These are phyloP conservation scores for Notodonta ziczac DNA, from an alignment of 2,888 invertebrate genomes.

Conservation along the genomic window DNA sequence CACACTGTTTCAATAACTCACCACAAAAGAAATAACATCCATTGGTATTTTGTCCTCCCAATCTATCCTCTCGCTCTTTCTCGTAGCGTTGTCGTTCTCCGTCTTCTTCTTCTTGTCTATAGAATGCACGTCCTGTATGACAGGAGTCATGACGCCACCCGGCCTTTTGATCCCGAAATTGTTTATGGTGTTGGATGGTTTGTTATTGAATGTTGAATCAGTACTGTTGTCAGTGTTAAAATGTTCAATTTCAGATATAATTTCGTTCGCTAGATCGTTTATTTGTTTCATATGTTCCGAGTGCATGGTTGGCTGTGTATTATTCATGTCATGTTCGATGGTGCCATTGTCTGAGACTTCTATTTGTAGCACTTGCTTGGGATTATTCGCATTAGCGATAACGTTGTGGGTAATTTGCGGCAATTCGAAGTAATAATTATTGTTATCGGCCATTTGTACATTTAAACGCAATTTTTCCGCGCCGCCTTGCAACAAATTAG, in stretches of 20 bases:
- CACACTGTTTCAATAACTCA: slow-evolving; percentile 27
- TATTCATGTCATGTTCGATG: background rate
- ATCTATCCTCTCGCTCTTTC: slow-evolving; percentile 31
- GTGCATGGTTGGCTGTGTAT: background rate
- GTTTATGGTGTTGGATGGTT: background rate
- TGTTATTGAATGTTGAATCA: background rate
- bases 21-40: slow-evolving; percentile 55
- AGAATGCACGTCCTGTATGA: background rate
- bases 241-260: background rate
- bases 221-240: background rate
- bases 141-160: background rate
- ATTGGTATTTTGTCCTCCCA: slow-evolving; percentile 61
- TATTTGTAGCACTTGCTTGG: too few species aligned
- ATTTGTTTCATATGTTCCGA: background rate
- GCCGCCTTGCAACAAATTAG: too few species aligned
- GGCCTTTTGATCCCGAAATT: background rate
- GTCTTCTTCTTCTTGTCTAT: background rate
- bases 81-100: background rate
- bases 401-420: too few species aligned
- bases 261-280: background rate
- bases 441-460: too few species aligned
- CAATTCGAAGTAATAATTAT: too few species aligned
- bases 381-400: too few species aligned
- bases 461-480: too few species aligned
- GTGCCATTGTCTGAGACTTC: too few species aligned